Base-by-base conservation (phyloP, 2,797 vertebrate genomes). In the Meda fulgida region DNA sequence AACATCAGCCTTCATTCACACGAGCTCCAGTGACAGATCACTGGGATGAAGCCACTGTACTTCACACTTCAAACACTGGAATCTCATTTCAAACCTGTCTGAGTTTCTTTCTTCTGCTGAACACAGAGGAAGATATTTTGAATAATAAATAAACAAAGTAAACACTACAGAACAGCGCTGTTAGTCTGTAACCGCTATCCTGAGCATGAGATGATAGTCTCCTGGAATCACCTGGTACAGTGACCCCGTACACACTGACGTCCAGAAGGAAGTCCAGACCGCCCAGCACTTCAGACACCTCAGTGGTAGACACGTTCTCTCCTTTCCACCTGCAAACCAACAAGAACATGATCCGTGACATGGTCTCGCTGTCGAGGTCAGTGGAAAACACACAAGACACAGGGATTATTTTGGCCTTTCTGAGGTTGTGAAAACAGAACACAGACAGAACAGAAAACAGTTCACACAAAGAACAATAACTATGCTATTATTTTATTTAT, bases 251-350 rank as follows among this genome's bases (percentile, higher is more conserved):
- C 26, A 97, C 92, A 1, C 94, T 97, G 84, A 94, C 96, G 19
- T 98, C 97, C 89, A 95, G 95, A 63, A 98, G 93, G 19, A 95
- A 95, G 7, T 96, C 94, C 80, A 97, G 91, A 67, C 91, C 84
- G 23, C 94, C 92, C 36, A 98, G 78, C 66, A 93, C 92, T 84
- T 97, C 95, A 0, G 96, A 95, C 71, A 98, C 97, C 84, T 98
- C 96, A 0, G 96, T 97, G 0, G 97, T 97, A 88, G 97, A 96
- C 7, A 98, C 96, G 0, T 97, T 98, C 86, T 98, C 97, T 0
- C 97, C 97, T 90, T 97, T 98, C 97, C 97, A 98, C 89, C 97
- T 98, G 90, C 10, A 77, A 75, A 90, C 29, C 19, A 73, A 69
- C 53, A 55, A 36, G 18, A 81, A 19, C 23, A 51, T 10, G 4